phyloP scores from a whole-genome alignment of 2,797 vertebrate genomes.

The Acestrorhynchus altus region DNA sequence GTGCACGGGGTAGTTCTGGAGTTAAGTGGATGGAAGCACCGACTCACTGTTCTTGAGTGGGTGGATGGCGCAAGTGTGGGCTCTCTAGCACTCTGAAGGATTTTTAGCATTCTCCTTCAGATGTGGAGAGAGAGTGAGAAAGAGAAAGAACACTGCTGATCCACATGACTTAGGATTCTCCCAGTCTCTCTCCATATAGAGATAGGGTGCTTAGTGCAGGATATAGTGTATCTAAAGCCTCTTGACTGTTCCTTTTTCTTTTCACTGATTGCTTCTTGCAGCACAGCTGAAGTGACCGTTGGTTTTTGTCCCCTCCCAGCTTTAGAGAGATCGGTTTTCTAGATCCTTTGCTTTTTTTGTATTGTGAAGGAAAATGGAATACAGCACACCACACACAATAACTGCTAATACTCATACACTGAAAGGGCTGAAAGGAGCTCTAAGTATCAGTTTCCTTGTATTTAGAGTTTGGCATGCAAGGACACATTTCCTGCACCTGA shows the following conservation, averaged over 20 bases:
- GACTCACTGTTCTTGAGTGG: conserved; percentile 52
- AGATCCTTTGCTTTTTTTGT: background rate
- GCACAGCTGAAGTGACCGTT: background rate
- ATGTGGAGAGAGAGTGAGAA: conserved; percentile 32
- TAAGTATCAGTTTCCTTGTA: background rate
- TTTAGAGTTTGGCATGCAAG: background rate
- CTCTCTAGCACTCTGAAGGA: conserved; percentile 51
- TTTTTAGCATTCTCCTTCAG: conserved; percentile 57
- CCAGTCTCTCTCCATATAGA: conserved; percentile 42
- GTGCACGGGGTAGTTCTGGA: conserved; percentile 36
- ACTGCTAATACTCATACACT: background rate
- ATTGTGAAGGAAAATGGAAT: background rate
- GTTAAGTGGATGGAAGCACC: conserved; percentile 52
- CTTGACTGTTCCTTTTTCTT: conserved; percentile 32
- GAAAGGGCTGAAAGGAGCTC: background rate
- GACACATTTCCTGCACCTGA: no score
- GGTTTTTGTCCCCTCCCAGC: conserved; percentile 2
- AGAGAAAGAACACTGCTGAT: conserved; percentile 49
- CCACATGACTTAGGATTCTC: conserved; percentile 40
- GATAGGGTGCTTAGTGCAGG: conserved; percentile 35
- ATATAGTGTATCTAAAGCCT: conserved; percentile 39
- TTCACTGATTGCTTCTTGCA: conserved; percentile 25
- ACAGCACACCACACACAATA: background rate
- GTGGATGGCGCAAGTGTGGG: conserved; percentile 45
- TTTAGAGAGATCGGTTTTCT: conserved; percentile 16